Conservation (phyloP, 2,113 vertebrate genomes). For the Proteles cristata region DNA sequence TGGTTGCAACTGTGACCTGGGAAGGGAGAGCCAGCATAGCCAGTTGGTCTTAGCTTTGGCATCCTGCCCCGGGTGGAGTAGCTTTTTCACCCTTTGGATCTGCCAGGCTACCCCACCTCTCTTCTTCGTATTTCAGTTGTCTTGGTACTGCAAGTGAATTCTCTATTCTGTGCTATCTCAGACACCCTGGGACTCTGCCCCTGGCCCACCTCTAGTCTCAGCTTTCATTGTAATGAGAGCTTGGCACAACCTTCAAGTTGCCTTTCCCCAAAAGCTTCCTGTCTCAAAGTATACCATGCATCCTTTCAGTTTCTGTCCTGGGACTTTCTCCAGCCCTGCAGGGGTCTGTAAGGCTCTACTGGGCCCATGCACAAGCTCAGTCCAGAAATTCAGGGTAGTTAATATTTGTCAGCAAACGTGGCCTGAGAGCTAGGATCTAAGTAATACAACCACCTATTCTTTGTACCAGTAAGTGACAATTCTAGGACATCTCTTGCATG, state of each 20-base stretch:
- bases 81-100: rapidly evolving
- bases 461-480: neutral
- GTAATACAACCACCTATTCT: neutral
- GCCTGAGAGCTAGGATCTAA: neutral
- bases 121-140: neutral
- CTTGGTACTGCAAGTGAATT: neutral
- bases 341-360: neutral
- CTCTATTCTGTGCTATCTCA: neutral
- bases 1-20: neutral
- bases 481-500: neutral
- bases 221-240: neutral
- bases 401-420: neutral
- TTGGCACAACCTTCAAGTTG: neutral
- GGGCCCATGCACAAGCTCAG: neutral
- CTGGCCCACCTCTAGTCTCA: neutral
- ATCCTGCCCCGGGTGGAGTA: rapidly evolving
- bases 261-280: neutral
- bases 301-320: neutral
- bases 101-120: neutral
- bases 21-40: neutral
- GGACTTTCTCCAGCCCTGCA: neutral
- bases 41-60: neutral
- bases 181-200: neutral
- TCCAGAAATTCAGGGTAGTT: neutral
- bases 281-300: neutral